phyloP scores from a whole-genome alignment of 2,113 vertebrate genomes.

The Labeo rohita region DNA sequence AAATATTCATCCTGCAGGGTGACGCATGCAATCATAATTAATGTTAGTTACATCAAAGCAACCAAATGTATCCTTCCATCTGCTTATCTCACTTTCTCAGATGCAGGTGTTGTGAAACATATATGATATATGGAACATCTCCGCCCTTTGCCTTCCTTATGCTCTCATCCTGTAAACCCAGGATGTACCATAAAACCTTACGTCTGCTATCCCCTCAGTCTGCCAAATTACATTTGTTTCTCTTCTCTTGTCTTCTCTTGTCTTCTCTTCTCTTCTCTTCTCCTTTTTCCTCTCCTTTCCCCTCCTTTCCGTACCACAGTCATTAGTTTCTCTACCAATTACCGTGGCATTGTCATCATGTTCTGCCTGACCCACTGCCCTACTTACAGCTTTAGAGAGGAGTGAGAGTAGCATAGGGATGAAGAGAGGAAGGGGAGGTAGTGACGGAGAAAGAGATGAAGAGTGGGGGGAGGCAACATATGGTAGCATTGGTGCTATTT shows the following conservation, averaged over 20 bases:
- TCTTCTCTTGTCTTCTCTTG: constrained; percentile 44
- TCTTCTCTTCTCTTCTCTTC: constrained; percentile 31
- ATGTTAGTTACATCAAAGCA: not conserved
- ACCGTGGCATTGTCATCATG: constrained; percentile 68
- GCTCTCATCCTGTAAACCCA: not conserved
- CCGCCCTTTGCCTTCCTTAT: not conserved
- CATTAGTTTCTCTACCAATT: constrained; percentile 53
- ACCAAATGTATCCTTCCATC: not conserved
- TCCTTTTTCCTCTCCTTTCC: not conserved
- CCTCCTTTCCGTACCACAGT: constrained; percentile 12
- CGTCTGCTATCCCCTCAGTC: constrained; percentile 20
- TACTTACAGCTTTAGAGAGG: constrained; percentile 72
- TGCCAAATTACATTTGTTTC: constrained; percentile 20
- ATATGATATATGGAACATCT: constrained; percentile 6
- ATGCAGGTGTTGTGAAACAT: not conserved
- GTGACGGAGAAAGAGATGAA: constrained; percentile 64
- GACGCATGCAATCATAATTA: not conserved
- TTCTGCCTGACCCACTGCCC: constrained; percentile 77
- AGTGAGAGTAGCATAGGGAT: constrained; percentile 66
- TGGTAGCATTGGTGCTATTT: constrained; percentile 71
- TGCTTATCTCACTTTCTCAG: not conserved
- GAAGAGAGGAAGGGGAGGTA: constrained; percentile 44
- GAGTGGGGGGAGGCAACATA: constrained; percentile 71
- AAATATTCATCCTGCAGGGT: not conserved
- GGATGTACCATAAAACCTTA: not conserved